A percentile compares a stretch with the other conserved stretches of the same genome.
Evolutionary conservation across 2,113 vertebrate species (phyloP).

Genomic region (Spermophilus dauricus): DNA sequence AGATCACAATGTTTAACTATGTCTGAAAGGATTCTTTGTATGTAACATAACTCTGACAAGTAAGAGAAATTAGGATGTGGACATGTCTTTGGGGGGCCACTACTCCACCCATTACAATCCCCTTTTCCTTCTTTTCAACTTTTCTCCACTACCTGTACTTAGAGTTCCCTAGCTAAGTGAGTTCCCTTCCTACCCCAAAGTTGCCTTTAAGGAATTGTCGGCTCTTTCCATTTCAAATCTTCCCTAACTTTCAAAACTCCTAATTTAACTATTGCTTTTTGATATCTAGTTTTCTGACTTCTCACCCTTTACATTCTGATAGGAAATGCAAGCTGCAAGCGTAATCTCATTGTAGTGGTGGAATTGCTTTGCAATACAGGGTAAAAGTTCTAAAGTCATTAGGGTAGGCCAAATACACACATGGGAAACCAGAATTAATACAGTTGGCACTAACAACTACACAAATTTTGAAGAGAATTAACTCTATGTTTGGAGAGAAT

Average conservation of each 20-base stretch:
- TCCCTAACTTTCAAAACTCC: not conserved
- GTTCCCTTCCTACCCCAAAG: not conserved
- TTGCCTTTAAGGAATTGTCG: not conserved
- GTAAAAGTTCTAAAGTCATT: not conserved
- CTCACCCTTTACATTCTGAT: not conserved
- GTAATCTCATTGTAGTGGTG: not conserved
- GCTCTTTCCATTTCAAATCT: not conserved
- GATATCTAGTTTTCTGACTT: not conserved
- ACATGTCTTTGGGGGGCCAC: not conserved
- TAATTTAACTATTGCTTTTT: not conserved
- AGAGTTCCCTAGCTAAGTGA: not conserved
- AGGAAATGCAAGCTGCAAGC: not conserved
- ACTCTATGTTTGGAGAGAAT: not conserved
- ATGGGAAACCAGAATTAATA: not conserved
- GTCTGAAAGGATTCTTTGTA: not conserved
- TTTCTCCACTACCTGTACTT: not conserved
- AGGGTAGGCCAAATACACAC: not conserved
- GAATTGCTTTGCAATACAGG: not conserved
- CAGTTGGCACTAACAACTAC: not conserved
- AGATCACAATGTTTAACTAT: not conserved
- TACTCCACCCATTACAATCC: not conserved
- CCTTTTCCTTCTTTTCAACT: not conserved
- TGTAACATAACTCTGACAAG: not conserved
- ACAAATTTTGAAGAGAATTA: not conserved
- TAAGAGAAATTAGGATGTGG: not conserved